Base-by-base conservation (phyloP, 2,797 vertebrate species). In the Allobates femoralis region DNA sequence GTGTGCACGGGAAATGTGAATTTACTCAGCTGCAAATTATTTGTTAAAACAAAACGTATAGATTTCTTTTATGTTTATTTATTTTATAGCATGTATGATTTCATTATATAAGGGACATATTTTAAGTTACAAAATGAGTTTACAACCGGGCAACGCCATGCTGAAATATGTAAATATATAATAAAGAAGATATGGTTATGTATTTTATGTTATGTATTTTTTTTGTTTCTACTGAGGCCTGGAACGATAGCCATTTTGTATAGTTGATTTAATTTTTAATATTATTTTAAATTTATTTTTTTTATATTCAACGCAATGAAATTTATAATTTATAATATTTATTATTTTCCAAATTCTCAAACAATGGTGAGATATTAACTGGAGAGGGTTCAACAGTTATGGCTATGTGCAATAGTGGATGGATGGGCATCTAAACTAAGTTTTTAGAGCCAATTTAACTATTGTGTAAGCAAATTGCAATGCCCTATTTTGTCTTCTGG, bases 51-150 rank as follows among this genome's bases (percentile, higher is more conserved):
- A 41, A 79, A 66, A 69, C 23, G 3, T 81, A 56, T 69, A 84
- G 82, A 41, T 75, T 50, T 74, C 21, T 71, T 81, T 78, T 78
- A 64, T 66, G 23, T 34, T 85, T 83, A 85, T 88, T 88, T 88
- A 88, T 88, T 88, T 88, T 76, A 81, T 81, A 85, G 67, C 69
- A 76, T 77, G 67, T 88, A 81, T 76, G 58, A 81, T 56, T 77
- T 81, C 50, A 73, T 66, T 88, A 46, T 85, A 76, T 26, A 85
- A 79, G 41, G 28, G 28, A 81, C 69, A 66, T 75, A 69, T 81
- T 81, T 74, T 58, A 83, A 50, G 37, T 26, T 50, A 26, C 23
- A 73, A 62, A 73, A 37, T 26, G 16, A 67, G 21, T 76, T 84
- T 77, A 76, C 21, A 55, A 41, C 71, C 14, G 10, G 37, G 26